Conservation (phyloP, 2,888 invertebrate species). For the Oxycera nigricornis region DNA sequence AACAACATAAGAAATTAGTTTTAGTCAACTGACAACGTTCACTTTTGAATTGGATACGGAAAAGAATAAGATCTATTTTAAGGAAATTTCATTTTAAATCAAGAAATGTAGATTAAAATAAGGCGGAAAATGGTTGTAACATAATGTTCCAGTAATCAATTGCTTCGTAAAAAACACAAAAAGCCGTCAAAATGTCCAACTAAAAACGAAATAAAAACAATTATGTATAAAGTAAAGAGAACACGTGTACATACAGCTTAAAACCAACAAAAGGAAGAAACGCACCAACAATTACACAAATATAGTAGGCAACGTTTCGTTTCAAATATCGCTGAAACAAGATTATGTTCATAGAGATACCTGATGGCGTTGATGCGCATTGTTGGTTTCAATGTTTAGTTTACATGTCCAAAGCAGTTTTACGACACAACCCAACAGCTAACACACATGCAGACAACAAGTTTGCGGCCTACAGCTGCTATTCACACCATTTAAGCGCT, state of each 20-base stretch:
- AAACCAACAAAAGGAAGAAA: slow-evolving; percentile 34
- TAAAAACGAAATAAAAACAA: slow-evolving; percentile 24
- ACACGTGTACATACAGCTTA: slow-evolving; percentile 30
- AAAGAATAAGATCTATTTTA: background rate
- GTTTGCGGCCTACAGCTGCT: background rate
- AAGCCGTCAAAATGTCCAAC: slow-evolving; percentile 24
- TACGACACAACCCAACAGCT: slow-evolving; percentile 12
- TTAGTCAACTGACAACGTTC: background rate
- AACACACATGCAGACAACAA: slow-evolving; percentile 23
- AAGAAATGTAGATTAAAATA: background rate
- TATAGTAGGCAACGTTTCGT: slow-evolving; percentile 1
- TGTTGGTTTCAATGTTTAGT: slow-evolving; percentile 4
- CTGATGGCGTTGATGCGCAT: slow-evolving; percentile 22
- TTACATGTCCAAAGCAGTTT: background rate
- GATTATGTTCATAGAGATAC: background rate
- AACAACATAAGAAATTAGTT: slow-evolving; percentile 34
- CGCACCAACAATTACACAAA: slow-evolving; percentile 5
- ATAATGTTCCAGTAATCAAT: slow-evolving; percentile 5
- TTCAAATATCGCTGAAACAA: background rate
- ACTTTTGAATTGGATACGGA: background rate
- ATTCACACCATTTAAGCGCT: background rate
- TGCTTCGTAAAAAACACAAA: slow-evolving; percentile 29
- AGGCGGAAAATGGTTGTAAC: background rate
- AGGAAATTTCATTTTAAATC: slow-evolving; percentile 2
- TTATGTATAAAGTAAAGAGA: slow-evolving; percentile 15